Conservation (phyloP, 2,113 vertebrate genomes). For the Atlantisia rogersi region DNA sequence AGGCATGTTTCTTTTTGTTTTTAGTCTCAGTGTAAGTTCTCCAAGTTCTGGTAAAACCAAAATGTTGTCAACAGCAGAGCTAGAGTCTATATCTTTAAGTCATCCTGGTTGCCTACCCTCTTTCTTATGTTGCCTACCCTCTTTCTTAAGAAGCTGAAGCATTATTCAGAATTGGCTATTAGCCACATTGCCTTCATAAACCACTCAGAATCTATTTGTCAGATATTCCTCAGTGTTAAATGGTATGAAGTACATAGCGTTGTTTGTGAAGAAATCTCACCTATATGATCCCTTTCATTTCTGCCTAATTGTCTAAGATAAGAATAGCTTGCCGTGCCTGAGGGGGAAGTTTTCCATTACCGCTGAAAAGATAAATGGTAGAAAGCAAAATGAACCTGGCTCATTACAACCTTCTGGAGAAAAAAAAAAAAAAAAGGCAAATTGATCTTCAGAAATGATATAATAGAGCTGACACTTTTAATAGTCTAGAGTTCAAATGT, state of each 20-base stretch:
- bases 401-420: slow-evolving; percentile 75
- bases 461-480: slow-evolving; percentile 70
- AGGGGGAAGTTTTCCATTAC: slow-evolving; percentile 79
- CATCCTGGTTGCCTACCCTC: background rate
- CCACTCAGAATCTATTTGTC: slow-evolving; percentile 9
- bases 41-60: background rate
- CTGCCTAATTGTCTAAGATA: slow-evolving; percentile 74
- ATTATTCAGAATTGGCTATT: background rate
- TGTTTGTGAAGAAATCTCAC: slow-evolving; percentile 72
- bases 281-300: slow-evolving; percentile 74
- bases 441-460: slow-evolving; percentile 78
- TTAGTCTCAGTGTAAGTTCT: background rate
- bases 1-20: background rate
- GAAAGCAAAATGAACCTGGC: slow-evolving; percentile 78
- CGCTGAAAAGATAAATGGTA: slow-evolving; percentile 77
- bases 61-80: background rate
- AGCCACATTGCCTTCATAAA: background rate
- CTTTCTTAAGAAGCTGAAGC: background rate
- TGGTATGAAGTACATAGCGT: slow-evolving; percentile 7
- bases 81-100: background rate
- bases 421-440: slow-evolving; percentile 74
- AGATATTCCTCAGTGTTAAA: slow-evolving; percentile 34
- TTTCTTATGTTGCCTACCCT: background rate
- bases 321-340: slow-evolving; percentile 75
- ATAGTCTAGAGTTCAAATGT: slow-evolving; percentile 70